A percentile compares a stretch with the other conserved stretches of the same genome.
These are phyloP conservation scores for Menura novaehollandiae DNA, from an alignment of 2,113 vertebrate species.

Conservation along the genomic window DNA sequence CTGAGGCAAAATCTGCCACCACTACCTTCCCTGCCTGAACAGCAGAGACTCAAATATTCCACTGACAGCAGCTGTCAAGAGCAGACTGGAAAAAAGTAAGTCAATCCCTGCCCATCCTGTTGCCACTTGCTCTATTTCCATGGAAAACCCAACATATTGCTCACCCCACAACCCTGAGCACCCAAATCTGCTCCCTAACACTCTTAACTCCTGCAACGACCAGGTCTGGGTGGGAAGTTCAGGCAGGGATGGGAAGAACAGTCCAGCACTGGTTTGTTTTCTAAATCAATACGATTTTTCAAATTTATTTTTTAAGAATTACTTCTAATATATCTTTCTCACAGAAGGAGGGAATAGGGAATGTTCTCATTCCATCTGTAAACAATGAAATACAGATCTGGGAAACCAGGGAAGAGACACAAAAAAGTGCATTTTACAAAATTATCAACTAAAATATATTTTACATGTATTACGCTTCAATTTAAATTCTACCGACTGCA, in stretches of 20 bases:
- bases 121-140: background rate
- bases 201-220: background rate
- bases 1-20: background rate
- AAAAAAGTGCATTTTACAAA: constrained; percentile 87
- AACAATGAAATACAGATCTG: constrained; percentile 85
- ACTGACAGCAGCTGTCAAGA: background rate
- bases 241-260: background rate
- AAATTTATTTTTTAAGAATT: constrained; percentile 85
- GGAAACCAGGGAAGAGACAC: constrained; percentile 80
- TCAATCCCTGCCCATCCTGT: background rate
- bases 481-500: constrained; percentile 80
- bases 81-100: background rate
- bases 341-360: constrained; percentile 78
- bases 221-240: background rate
- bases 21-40: background rate
- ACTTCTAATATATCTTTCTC: constrained; percentile 83
- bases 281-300: constrained; percentile 81
- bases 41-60: background rate
- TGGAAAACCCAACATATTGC: rapidly evolving
- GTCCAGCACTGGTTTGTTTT: constrained; percentile 40
- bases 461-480: constrained; percentile 80
- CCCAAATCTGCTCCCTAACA: background rate
- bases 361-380: constrained; percentile 80
- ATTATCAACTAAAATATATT: constrained; percentile 87
- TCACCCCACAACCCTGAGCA: background rate